These are phyloP conservation scores for Nomada ferruginata DNA, from an alignment of 2,888 invertebrate species.

Conservation along the genomic window DNA sequence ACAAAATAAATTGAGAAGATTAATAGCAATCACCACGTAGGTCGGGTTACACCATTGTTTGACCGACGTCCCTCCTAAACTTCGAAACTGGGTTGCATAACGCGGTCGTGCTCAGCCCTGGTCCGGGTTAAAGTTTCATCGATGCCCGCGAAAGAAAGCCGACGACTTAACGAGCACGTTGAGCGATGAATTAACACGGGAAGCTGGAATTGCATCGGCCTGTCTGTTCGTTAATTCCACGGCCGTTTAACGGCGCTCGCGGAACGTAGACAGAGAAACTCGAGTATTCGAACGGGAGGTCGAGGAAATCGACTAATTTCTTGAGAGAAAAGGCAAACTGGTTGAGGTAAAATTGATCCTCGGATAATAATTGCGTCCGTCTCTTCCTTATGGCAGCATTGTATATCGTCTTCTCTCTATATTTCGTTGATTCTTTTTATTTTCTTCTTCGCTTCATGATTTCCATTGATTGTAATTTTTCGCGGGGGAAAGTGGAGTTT, in stretches of 20 bases:
- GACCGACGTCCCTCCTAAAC: conserved; percentile 66
- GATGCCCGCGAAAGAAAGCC: background rate
- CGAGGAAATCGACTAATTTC: conserved; percentile 1
- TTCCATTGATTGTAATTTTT: background rate
- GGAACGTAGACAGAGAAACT: background rate
- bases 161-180: background rate
- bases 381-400: background rate
- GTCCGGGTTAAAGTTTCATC: conserved; percentile 31
- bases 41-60: conserved; percentile 72
- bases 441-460: no score
- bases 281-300: background rate
- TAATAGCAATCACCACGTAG: conserved; percentile 69
- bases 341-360: background rate
- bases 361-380: background rate
- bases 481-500: background rate
- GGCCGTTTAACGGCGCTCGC: background rate
- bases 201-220: conserved; percentile 5
- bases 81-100: conserved; percentile 70
- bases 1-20: conserved; percentile 68
- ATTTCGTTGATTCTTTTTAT: no score
- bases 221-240: background rate
- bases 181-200: conserved; percentile 13
- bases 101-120: conserved; percentile 22
- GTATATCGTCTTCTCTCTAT: background rate
- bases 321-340: background rate